Percentiles rank a stretch among this genome's conserved stretches.
These are phyloP conservation scores for Aphelinus atriplicis DNA, from an alignment of 1,140 invertebrate species.

Conservation along the genomic window DNA sequence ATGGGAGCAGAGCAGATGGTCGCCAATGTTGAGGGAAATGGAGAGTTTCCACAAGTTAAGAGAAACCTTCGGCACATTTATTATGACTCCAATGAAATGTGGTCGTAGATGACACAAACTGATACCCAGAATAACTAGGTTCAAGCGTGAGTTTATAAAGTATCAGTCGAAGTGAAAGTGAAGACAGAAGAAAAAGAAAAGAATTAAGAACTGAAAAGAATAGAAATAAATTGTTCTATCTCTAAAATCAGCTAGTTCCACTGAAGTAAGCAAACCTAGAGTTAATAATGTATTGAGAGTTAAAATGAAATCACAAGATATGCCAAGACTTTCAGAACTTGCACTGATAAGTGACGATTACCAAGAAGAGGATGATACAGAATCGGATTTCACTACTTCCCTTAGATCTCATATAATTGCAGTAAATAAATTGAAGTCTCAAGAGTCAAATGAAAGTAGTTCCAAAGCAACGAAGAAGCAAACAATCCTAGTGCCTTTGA, in stretches of 20 bases:
- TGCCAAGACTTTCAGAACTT: conserved; percentile 32
- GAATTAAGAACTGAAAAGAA: conserved; percentile 31
- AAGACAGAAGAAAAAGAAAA: conserved; percentile 37
- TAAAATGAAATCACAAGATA: conserved; percentile 52
- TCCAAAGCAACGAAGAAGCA: conserved; percentile 35
- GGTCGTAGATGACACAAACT: no score
- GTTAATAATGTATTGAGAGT: conserved; percentile 65
- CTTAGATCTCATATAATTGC: conserved; percentile 62
- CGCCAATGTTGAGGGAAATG: no score
- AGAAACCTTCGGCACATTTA: no score
- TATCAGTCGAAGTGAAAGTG: conserved; percentile 39
- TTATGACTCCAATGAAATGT: no score
- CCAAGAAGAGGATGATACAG: conserved; percentile 56
- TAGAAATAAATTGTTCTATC: conserved; percentile 41
- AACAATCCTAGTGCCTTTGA: conserved; percentile 21
- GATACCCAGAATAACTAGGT: no score
- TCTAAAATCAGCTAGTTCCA: conserved; percentile 48
- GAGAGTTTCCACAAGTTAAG: no score
- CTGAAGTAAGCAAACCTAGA: conserved; percentile 52
- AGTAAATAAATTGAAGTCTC: conserved; percentile 46
- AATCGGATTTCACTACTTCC: conserved; percentile 51
- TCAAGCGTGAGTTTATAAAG: no score
- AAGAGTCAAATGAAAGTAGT: conserved; percentile 30
- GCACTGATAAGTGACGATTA: conserved; percentile 60
- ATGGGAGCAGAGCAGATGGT: no score